Base-by-base conservation (phyloP, 2,797 vertebrate genomes). In the Ceyx erithaca region DNA sequence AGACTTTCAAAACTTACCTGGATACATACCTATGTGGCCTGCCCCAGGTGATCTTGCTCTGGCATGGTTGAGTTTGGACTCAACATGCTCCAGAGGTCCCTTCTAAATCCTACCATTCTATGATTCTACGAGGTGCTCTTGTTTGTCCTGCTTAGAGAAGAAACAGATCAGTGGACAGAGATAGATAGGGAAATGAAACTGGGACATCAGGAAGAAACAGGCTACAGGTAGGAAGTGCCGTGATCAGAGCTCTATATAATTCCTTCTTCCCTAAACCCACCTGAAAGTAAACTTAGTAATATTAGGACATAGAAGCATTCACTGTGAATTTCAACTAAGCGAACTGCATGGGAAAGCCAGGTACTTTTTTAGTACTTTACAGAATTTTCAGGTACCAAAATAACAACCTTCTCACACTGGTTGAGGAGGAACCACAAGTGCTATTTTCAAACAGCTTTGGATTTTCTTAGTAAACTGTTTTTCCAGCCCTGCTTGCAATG, bases 381-480 rank as follows among this genome's bases (percentile, higher is more conserved):
- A 77, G 14, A 15, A 33, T 83, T 94, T 94, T 63, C 45, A 81
- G 81, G 43, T 68, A 64, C 58, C 43, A 68, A 89, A 90, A 92
- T 80, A 88, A 80, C 40, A 89, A 49, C 48, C 14, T 79, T 72
- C 49, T 85, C 28, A 49, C 30, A 46, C 12, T 52, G 68, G 61
- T 46, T 62, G 68, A 67, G 33, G 64, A 87, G 75, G 76, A 76
- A 31, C 54, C 0, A 1, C 69, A 86, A 89, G 67, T 76, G 31
- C 48, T 85, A 18, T 72, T 94, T 95, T 94, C 7, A 3, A 89
- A 58, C 37, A 83, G 43, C 45, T 87, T 78, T 85, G 88, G 52
- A 69, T 90, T 94, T 92, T 90, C 61, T 59, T 37, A 64, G 59
- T 71, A 69, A 93, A 82, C 52, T 87, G 10, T 79, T 89, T 64